These are phyloP conservation scores for Noctilio leporinus DNA, from an alignment of 2,113 vertebrate species.

Conservation along the genomic window DNA sequence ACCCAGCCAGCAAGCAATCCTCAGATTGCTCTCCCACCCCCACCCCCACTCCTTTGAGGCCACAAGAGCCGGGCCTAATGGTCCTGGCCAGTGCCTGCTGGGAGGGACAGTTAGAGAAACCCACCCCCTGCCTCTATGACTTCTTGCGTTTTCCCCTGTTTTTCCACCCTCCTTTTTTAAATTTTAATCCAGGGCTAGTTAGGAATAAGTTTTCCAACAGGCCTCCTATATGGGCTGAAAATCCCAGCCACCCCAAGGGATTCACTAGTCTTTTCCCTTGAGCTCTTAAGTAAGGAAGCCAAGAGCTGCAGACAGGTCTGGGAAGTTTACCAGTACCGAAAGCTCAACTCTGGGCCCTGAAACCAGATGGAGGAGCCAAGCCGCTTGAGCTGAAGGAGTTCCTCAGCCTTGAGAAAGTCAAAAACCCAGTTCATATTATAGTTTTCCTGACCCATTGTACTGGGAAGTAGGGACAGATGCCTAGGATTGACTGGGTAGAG, in stretches of 20 bases:
- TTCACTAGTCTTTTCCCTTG: slow-evolving; percentile 22
- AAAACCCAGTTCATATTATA: slow-evolving; percentile 23
- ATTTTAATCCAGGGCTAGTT: background rate
- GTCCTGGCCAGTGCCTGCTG: background rate
- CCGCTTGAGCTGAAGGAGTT: slow-evolving; percentile 11
- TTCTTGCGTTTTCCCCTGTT: background rate
- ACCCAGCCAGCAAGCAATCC: slow-evolving; percentile 12
- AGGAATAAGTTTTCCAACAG: slow-evolving; percentile 5
- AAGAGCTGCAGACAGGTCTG: slow-evolving; percentile 28
- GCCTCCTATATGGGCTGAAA: slow-evolving; percentile 19
- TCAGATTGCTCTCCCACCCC: slow-evolving; percentile 23
- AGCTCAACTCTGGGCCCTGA: slow-evolving; percentile 21
- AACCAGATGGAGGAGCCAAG: slow-evolving; percentile 11
- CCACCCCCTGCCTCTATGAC: background rate
- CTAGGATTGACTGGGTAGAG: background rate
- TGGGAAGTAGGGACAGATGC: background rate
- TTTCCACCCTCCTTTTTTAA: background rate
- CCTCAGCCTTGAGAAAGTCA: background rate
- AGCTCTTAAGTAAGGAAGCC: slow-evolving; percentile 28
- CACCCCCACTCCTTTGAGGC: background rate
- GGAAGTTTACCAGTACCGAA: slow-evolving; percentile 31
- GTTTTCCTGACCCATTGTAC: background rate
- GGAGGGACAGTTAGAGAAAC: background rate
- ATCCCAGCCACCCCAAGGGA: background rate
- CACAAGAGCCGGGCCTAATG: background rate